These are phyloP conservation scores for Corella eumyota DNA, from an alignment of 23 tunicate genomes.

Conservation along the genomic window DNA sequence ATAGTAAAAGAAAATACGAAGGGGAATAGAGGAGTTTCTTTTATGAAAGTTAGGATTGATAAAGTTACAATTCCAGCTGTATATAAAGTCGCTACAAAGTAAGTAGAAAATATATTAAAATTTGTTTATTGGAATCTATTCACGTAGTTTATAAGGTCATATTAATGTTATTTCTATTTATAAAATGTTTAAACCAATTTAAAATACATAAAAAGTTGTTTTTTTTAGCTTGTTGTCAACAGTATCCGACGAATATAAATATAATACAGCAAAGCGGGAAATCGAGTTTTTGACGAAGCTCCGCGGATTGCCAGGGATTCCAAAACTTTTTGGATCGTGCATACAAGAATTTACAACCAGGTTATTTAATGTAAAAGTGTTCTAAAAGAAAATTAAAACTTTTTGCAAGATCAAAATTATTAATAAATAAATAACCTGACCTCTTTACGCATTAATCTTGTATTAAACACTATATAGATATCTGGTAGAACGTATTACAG, in stretches of 20 bases:
- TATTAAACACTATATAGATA: no score
- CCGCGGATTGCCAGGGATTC: constrained; percentile 65
- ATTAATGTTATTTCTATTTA: not conserved
- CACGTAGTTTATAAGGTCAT: not conserved
- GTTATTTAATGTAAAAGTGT: no score
- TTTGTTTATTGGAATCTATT: not conserved
- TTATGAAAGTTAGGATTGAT: constrained; percentile 51
- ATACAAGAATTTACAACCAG: constrained; percentile 21
- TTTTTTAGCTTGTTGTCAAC: constrained; percentile 3
- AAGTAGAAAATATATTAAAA: not conserved
- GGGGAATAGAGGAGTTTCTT: constrained; percentile 83
- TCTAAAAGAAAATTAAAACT: no score
- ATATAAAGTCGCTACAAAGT: constrained; percentile 78
- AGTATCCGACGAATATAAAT: constrained; percentile 54
- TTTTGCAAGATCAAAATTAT: no score
- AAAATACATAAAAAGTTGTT: no score
- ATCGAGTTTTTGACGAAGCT: constrained; percentile 41
- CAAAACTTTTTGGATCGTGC: constrained; percentile 64
- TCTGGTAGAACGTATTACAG: constrained; percentile 66
- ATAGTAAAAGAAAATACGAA: constrained; percentile 40
- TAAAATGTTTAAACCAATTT: no score
- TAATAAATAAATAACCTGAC: no score
- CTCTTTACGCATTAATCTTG: no score
- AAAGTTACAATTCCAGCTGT: constrained; percentile 43
- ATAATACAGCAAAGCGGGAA: constrained; percentile 70